Percentiles rank a stretch among this genome's conserved stretches.
Evolutionary conservation across 1,140 invertebrate genomes (phyloP).

Genomic region (Glossosoma conforme): DNA sequence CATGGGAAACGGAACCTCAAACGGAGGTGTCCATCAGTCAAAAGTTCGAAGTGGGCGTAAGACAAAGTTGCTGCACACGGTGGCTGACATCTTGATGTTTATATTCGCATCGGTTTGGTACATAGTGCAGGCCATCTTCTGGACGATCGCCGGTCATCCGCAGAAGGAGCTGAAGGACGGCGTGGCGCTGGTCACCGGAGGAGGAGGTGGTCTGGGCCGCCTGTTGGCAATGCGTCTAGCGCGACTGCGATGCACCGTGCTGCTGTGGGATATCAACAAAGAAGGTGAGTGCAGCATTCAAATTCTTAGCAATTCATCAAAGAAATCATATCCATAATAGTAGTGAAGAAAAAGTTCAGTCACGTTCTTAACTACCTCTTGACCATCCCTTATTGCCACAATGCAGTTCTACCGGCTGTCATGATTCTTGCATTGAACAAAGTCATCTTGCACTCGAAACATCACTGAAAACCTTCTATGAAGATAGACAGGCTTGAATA

Average conservation of each 20-base stretch:
- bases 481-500: too few species aligned
- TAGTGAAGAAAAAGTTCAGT: too few species aligned
- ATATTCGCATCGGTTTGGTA: constrained; percentile 53
- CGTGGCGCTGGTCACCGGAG: constrained; percentile 82
- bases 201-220: constrained; percentile 82
- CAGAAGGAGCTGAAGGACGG: constrained; percentile 64
- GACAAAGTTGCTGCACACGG: constrained; percentile 6
- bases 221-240: constrained; percentile 76
- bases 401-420: too few species aligned
- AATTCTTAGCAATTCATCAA: too few species aligned
- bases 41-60: neutral
- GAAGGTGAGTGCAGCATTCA: constrained; percentile 54
- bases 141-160: constrained; percentile 46
- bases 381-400: too few species aligned
- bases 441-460: too few species aligned
- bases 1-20: too few species aligned
- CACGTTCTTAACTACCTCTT: too few species aligned
- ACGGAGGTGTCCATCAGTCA: neutral
- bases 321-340: too few species aligned
- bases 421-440: too few species aligned
- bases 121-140: constrained; percentile 49
- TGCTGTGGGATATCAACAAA: constrained; percentile 90
- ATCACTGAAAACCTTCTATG: too few species aligned
- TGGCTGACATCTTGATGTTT: constrained; percentile 59
- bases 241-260: constrained; percentile 69